Conservation (phyloP, 2,113 vertebrate genomes). For the Phodopus roborovskii region DNA sequence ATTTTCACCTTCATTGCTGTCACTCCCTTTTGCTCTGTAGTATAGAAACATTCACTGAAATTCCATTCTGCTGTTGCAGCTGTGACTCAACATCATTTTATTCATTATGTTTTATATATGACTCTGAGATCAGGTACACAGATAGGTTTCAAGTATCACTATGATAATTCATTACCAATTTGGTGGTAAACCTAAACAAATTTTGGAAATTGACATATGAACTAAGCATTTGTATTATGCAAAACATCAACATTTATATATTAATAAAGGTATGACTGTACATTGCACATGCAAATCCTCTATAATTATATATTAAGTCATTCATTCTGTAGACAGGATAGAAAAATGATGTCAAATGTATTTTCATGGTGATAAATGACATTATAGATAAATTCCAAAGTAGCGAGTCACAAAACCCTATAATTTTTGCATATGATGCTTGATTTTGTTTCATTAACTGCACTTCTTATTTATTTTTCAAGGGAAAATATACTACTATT, state of each 20-base stretch:
- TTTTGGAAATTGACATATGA: slow-evolving; percentile 30
- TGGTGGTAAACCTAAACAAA: neutral
- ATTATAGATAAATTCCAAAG: slow-evolving; percentile 34
- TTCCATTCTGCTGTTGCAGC: neutral
- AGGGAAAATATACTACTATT: slow-evolving; percentile 16
- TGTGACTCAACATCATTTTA: slow-evolving; percentile 31
- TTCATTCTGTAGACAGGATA: neutral
- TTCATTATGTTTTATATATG: slow-evolving; percentile 53
- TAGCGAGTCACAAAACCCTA: neutral
- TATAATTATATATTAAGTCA: neutral
- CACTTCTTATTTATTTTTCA: neutral
- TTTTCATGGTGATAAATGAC: slow-evolving; percentile 23
- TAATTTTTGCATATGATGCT: neutral
- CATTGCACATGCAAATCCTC: neutral
- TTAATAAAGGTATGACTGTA: neutral
- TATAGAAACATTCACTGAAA: slow-evolving; percentile 27
- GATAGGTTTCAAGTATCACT: slow-evolving; percentile 22
- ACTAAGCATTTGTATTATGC: slow-evolving; percentile 22
- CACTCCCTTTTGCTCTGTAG: slow-evolving; percentile 43
- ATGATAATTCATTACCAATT: slow-evolving; percentile 18
- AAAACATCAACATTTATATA: slow-evolving; percentile 28
- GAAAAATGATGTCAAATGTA: slow-evolving; percentile 16
- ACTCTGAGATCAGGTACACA: slow-evolving; percentile 1
- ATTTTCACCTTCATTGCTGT: slow-evolving; percentile 23
- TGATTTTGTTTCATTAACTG: neutral